Evolutionary conservation across 1,140 invertebrate species (phyloP).

Genomic region (Aphelenchoides avenae): DNA sequence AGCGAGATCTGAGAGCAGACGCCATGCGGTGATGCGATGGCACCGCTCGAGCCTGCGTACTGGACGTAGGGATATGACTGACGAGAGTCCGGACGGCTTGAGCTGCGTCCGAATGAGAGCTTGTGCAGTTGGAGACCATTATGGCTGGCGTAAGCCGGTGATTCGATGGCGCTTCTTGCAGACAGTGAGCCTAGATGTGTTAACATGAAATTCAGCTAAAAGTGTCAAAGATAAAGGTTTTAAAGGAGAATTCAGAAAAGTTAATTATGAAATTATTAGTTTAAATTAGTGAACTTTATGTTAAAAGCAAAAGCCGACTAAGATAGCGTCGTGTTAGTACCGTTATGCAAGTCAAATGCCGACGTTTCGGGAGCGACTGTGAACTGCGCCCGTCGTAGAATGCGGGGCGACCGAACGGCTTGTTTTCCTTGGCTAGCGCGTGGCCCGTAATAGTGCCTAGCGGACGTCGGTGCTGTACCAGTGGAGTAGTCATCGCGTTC

Average conservation of each 20-base stretch:
- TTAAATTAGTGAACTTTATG: constrained; percentile 6
- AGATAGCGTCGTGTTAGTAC: constrained; percentile 7
- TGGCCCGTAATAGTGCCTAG: constrained; percentile 14
- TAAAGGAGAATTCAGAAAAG: not conserved
- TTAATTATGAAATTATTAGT: constrained; percentile 11
- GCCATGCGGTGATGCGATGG: no score
- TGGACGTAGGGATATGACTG: constrained; percentile 3
- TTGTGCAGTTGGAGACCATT: constrained; percentile 31
- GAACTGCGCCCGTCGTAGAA: not conserved
- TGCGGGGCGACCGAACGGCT: constrained; percentile 5
- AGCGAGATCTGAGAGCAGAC: constrained; percentile 2
- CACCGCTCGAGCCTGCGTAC: not conserved
- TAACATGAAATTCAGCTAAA: not conserved
- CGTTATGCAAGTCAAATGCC: constrained; percentile 14
- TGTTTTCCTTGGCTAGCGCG: not conserved
- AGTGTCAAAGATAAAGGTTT: not conserved
- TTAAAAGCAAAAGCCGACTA: not conserved
- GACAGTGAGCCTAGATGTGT: constrained; percentile 23
- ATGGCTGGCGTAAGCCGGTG: constrained; percentile 5
- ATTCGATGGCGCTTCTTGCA: constrained; percentile 1
- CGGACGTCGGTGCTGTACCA: no score
- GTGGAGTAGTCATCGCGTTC: not conserved
- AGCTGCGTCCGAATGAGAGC: constrained; percentile 10
- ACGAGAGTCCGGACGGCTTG: constrained; percentile 11
- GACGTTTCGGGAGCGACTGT: no score